Conservation (phyloP, 2,888 invertebrate genomes). For the Mellilla xanthometata region DNA sequence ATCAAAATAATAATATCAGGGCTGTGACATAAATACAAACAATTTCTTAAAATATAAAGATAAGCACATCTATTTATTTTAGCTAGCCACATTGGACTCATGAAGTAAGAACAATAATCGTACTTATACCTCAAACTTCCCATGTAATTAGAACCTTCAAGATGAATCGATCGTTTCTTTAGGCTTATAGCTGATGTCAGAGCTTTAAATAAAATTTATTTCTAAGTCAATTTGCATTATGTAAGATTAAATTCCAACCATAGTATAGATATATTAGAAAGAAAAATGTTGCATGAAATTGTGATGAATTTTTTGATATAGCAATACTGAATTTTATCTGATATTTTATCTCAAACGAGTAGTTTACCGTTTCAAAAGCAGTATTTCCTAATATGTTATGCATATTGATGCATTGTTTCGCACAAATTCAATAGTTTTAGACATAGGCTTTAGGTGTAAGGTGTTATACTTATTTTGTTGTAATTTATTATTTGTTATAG, state of each 20-base stretch:
- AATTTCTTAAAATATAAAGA: not conserved
- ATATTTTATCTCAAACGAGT: conserved; percentile 10
- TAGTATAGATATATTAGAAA: conserved; percentile 14
- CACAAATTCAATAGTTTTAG: conserved; percentile 27
- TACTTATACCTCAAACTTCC: conserved; percentile 16
- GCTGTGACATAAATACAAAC: conserved; percentile 18
- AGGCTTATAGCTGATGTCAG: conserved; percentile 23
- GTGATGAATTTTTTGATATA: conserved; percentile 23
- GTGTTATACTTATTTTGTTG: conserved; percentile 1
- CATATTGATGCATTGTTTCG: conserved; percentile 29
- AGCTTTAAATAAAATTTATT: conserved; percentile 28
- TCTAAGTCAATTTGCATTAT: conserved; percentile 20
- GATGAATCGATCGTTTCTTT: conserved; percentile 13
- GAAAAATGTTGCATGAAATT: conserved; percentile 20
- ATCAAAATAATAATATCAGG: conserved; percentile 20
- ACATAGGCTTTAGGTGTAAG: conserved; percentile 7
- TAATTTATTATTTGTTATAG: not conserved
- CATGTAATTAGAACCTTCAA: not conserved
- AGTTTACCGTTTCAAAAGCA: conserved; percentile 6
- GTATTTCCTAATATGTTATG: conserved; percentile 11
- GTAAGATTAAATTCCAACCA: conserved; percentile 17
- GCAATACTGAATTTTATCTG: conserved; percentile 20
- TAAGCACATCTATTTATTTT: conserved; percentile 18
- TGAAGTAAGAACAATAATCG: conserved; percentile 10
- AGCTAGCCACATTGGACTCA: conserved; percentile 5